Base-by-base conservation (phyloP, 2,113 vertebrate species). In the Toxostoma redivivum region DNA sequence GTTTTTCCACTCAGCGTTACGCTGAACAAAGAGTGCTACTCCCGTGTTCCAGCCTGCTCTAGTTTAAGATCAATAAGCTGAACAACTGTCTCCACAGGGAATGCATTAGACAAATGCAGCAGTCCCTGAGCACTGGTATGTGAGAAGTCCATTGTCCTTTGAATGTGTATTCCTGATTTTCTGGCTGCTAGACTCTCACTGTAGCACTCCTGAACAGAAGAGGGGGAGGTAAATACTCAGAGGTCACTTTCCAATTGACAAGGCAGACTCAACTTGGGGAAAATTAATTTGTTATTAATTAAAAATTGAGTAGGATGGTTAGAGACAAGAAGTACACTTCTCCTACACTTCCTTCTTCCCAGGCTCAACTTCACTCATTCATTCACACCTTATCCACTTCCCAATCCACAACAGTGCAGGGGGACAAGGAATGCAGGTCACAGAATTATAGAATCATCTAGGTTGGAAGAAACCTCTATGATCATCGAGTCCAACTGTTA, bases 1-100 rank as follows among this genome's bases (percentile, higher is more conserved):
- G 79, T 19, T 67, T 40, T 37, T 67, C 47, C 22, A 54, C 12
- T 31, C 16, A 56, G 11, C 0, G 0, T 22, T 51, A 42, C 24
- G 13, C 8, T 12, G 72, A 28, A 35, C 0, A 1, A 78, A 42
- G 18, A 85, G 5, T 4, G 7, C 31, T 53, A 12, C 18, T 57
- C 45, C 77, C 3, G 0, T 56, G 37, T 81, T 66, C 15, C 60
- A 89, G 6, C 10, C 37, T 53, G 44, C 45, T 73, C 44, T 61
- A 10, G 24, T 65, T 81, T 62, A 61, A 14, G 22, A 54, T n/a
- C 54, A 40, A 50, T 76, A 25, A 60, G 7, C 13, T 25, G 22
- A 89, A 61, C 17, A 86, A 73, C 7, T 62, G 37, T 23, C 65
- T 78, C 50, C 81, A 88, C 19, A 35, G 8, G 3, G 15, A 91